These are phyloP conservation scores for Rafetus swinhoei DNA, from an alignment of 2,113 vertebrate species.

Conservation along the genomic window DNA sequence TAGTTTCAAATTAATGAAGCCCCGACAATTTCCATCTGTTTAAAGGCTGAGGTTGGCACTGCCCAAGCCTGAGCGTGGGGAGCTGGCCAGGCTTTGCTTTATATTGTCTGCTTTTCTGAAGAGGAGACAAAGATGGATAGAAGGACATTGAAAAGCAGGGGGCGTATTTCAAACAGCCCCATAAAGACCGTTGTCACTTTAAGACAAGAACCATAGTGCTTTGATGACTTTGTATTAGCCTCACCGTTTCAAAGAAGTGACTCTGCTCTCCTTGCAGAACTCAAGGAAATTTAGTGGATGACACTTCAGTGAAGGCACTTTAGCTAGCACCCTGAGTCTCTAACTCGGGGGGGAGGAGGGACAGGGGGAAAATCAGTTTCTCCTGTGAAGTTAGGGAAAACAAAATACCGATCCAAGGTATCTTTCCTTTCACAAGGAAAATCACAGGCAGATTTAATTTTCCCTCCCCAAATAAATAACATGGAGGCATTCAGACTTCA, in stretches of 20 bases:
- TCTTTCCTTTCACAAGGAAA: no score
- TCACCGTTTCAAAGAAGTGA: conserved; percentile 78
- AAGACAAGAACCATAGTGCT: conserved; percentile 86
- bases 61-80: conserved; percentile 82
- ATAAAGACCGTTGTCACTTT: conserved; percentile 86
- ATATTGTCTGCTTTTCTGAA: conserved; percentile 84
- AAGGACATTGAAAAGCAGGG: conserved; percentile 85
- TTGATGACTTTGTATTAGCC: conserved; percentile 87
- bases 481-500: accelerated
- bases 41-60: conserved; percentile 83
- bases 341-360: background rate
- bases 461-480: background rate
- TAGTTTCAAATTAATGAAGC: conserved; percentile 84
- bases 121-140: conserved; percentile 88
- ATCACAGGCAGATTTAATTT: background rate
- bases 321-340: background rate
- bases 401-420: accelerated
- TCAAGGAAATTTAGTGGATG: conserved; percentile 52
- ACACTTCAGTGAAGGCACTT: conserved; percentile 60
- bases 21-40: conserved; percentile 85
- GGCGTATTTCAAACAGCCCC: conserved; percentile 82
- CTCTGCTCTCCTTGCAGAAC: conserved; percentile 67
- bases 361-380: background rate
- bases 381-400: background rate
- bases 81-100: conserved; percentile 83